Evolutionary conservation across 2,888 invertebrate genomes (phyloP), one percentile per base, ranked within the genome.

Genomic region (Synanthedon formicaeformis): DNA sequence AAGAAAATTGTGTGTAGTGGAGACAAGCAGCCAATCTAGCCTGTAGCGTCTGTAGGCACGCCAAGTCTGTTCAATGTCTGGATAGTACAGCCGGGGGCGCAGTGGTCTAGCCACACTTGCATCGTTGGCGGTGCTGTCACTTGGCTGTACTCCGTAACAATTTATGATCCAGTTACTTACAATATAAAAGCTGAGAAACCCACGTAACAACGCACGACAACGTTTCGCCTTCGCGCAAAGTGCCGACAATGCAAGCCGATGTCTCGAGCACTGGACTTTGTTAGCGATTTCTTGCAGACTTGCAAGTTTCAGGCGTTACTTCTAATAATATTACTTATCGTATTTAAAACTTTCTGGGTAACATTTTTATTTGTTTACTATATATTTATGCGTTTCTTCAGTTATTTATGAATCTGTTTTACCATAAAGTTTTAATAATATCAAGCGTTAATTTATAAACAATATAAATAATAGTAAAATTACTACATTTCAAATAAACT

Each of bases 1-100:
- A 61, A 64, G 65, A 64, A 58, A 60, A 59, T 53, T 61, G 57
- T 56, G 54, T 48, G 53, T 55, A 56, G 54, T 56, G 52, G 55
- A 59, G 61, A 62, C 63, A 61, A 57, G 56, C 59, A 63, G 65
- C 63, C 68, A 69, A 69, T 69, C 68, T 68, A 64, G 62, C 67
- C 62, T 40, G 52, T 34, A 13, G n/a, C 16, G 40, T 40, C 45
- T 45, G 45, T 45, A 45, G 12, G 45, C n/a, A 45, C 45, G 34
- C 45, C n/a, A n/a, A 13, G 45, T 45, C 45, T 45, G 14, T 45
- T 14, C 45, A 45, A 13, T 45, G 45, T 45, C 45, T 45, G 14
- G 45, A n/a, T 34, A 6, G 34, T 45, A 45, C n/a, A 13, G 13
- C 13, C 45, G 45, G 45, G 13, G 45, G 45, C 45, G 45, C 45